These are phyloP conservation scores for Pangasius sanitwongsei DNA, from an alignment of 2,797 vertebrate species.

Conservation along the genomic window DNA sequence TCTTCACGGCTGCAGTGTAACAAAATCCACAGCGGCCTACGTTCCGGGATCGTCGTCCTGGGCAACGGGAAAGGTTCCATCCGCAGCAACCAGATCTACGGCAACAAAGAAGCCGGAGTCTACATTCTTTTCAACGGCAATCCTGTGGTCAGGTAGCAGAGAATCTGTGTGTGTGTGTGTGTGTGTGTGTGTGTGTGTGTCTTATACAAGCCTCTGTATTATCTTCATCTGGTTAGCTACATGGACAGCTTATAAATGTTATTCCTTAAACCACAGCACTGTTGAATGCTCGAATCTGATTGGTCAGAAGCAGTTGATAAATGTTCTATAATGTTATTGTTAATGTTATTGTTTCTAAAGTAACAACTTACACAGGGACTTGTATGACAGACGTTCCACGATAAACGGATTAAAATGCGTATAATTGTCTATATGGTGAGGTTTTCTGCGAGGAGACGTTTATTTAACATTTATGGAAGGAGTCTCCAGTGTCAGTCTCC, in stretches of 20 bases:
- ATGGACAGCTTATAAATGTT: background rate
- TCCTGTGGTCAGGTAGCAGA: slow-evolving; percentile 85
- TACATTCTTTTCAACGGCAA: slow-evolving; percentile 92
- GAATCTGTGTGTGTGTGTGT: background rate
- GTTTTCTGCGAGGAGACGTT: no score
- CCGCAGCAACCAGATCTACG: slow-evolving; percentile 90
- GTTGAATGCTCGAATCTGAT: background rate
- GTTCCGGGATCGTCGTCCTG: slow-evolving; percentile 88
- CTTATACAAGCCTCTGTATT: background rate
- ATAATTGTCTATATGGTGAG: no score
- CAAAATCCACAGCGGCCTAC: slow-evolving; percentile 90
- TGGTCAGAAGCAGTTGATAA: background rate
- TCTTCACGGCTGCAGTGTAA: slow-evolving; percentile 79
- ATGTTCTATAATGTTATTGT: background rate
- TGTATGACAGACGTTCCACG: no score
- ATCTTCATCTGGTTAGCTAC: background rate
- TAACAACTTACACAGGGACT: no score
- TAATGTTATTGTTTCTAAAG: no score
- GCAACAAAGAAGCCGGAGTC: slow-evolving; percentile 95
- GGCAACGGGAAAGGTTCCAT: slow-evolving; percentile 91
- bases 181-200: background rate
- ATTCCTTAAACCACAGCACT: background rate
- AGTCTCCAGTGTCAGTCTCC: no score
- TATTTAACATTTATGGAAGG: no score
- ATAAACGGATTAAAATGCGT: no score